A percentile compares a stretch with the other conserved stretches of the same genome.
Evolutionary conservation across 2,888 invertebrate species (phyloP).

Genomic region (Rugalucina vietnamica): DNA sequence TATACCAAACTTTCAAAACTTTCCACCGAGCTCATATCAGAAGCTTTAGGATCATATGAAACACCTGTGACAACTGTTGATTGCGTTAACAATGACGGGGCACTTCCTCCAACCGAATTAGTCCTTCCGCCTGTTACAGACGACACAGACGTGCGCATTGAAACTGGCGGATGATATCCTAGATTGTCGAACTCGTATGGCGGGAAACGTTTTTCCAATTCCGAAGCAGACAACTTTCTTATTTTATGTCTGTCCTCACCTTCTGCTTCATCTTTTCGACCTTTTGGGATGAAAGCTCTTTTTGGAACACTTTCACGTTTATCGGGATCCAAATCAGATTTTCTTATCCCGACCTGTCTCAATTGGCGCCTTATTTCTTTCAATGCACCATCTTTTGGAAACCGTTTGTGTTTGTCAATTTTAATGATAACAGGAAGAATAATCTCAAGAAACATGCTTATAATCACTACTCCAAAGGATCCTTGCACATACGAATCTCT

Average conservation of each 20-base stretch:
- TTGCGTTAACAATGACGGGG: constrained; percentile 24
- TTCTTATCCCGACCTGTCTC: not conserved
- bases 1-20: constrained; percentile 12
- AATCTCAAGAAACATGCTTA: constrained; percentile 52
- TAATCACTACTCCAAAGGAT: constrained; percentile 48
- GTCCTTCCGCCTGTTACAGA: not conserved
- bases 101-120: constrained; percentile 14
- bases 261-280: not conserved
- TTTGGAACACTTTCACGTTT: not conserved
- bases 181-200: not conserved
- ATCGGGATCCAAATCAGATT: not conserved
- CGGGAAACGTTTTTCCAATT: not conserved
- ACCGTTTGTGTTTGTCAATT: constrained; percentile 43
- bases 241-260: not conserved
- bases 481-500: constrained; percentile 48
- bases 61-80: constrained; percentile 26
- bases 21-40: constrained; percentile 24
- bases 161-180: not conserved
- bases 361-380: not conserved
- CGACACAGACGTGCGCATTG: constrained; percentile 1
- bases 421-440: constrained; percentile 46
- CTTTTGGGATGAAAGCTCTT: not conserved
- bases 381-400: constrained; percentile 23
- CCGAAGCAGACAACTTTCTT: not conserved
- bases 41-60: constrained; percentile 17